Evolutionary conservation across 1,140 invertebrate genomes (phyloP).

Genomic region (Calephelis nemesis): DNA sequence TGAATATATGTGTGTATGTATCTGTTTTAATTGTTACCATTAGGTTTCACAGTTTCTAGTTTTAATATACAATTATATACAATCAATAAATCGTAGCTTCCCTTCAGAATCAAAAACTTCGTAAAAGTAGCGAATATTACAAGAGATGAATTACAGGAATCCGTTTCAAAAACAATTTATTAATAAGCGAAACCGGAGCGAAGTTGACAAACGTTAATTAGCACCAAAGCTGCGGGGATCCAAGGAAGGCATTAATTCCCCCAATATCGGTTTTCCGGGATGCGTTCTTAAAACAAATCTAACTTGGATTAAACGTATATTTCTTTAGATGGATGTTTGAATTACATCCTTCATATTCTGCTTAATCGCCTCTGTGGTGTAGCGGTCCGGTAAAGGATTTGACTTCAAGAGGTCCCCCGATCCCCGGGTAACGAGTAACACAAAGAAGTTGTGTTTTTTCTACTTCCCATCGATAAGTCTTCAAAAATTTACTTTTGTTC

Average conservation of each 20-base stretch:
- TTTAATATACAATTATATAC: too few relatives aligned
- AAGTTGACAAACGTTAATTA: conserved; percentile 52
- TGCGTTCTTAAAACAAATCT: conserved; percentile 54
- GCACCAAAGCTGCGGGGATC: conserved; percentile 32
- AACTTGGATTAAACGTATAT: conserved; percentile 34
- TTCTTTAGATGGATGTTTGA: background rate
- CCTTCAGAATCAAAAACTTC: background rate
- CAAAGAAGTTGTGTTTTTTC: too few relatives aligned
- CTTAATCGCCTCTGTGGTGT: too few relatives aligned
- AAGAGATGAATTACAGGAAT: conserved; percentile 42
- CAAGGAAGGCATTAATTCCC: conserved; percentile 18
- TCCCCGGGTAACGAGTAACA: too few relatives aligned
- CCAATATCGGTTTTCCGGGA: conserved; percentile 8
- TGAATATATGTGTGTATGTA: too few relatives aligned
- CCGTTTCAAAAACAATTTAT: conserved; percentile 60
- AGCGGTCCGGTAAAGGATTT: too few relatives aligned
- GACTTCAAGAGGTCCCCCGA: too few relatives aligned
- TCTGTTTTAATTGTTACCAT: too few relatives aligned
- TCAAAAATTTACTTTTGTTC: too few relatives aligned
- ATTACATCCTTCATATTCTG: background rate
- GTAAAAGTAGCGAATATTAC: conserved; percentile 4
- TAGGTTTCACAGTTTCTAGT: too few relatives aligned
- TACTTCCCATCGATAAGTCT: too few relatives aligned
- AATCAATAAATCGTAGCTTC: too few relatives aligned
- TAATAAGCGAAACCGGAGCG: conserved; percentile 47